These are phyloP conservation scores for Mesaphorura yosii DNA, from an alignment of 1,140 invertebrate species.

Conservation along the genomic window DNA sequence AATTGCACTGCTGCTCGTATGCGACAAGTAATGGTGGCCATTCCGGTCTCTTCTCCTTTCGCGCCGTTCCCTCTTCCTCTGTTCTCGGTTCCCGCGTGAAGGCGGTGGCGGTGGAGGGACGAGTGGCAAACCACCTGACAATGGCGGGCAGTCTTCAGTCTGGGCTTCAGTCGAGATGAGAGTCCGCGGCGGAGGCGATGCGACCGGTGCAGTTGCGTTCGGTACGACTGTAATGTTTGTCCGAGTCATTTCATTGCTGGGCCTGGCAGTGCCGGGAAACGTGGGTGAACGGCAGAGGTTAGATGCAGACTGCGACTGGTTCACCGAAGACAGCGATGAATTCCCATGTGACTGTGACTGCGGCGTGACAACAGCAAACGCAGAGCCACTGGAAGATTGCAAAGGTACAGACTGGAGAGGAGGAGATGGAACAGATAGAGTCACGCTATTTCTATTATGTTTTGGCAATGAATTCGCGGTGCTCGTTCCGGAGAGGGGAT, in stretches of 20 bases:
- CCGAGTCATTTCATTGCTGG: not conserved
- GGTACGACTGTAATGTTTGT: not conserved
- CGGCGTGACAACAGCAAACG: no score
- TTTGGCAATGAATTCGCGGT: conserved; percentile 9
- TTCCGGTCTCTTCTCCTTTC: conserved; percentile 20
- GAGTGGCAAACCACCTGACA: not conserved
- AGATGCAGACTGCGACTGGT: no score
- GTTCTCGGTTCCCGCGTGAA: conserved; percentile 25
- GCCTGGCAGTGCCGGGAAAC: not conserved
- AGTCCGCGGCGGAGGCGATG: conserved; percentile 3
- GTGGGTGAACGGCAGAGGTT: no score
- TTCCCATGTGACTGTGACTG: not conserved
- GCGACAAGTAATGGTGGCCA: not conserved
- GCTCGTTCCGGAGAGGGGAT: not conserved
- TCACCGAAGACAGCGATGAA: not conserved
- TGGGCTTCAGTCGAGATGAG: conserved; percentile 36
- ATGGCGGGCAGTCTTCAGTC: conserved; percentile 33
- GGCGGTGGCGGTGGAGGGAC: conserved; percentile 8
- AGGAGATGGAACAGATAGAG: conserved; percentile 15
- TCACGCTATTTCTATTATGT: conserved; percentile 10
- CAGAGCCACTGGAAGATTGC: no score
- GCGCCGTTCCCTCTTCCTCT: conserved; percentile 32
- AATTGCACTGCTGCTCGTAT: not conserved
- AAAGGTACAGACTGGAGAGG: not conserved
- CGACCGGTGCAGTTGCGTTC: not conserved